Evolutionary conservation across 1,140 invertebrate genomes (phyloP), one percentile per base, ranked within the genome.

Genomic region (Dinoponera quadriceps): DNA sequence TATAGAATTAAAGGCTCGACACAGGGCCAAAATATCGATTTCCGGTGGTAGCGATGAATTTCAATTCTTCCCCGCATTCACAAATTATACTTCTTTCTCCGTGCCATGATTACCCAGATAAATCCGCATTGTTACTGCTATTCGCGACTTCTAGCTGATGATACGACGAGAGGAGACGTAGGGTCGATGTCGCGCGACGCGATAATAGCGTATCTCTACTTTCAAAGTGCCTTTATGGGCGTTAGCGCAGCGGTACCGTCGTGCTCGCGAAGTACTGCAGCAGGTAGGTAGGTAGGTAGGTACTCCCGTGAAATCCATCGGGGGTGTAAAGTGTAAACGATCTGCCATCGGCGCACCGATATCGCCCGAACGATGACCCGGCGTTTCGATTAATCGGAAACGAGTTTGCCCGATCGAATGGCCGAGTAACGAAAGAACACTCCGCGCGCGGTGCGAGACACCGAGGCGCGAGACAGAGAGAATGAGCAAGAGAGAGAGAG

Each of bases 271-370:
- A 44, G 54, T 25, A 77, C 7, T 16, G 29, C 74, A 27, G 22
- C 27, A 65, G 49, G 54, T 33, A 5, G 29, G 3, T 44, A 44
- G 38, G 38, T 11, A 44, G 38, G 44, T 49, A n/a, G 55, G 16
- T 88, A 87, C 85, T 87, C 72, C 83, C 59, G 38, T 83, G 86
- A 88, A 88, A 88, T 88, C 68, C 68, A 82, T 86, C 89, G 85
- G 75, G 87, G 87, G 83, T 88, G 85, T 87, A 90, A 90, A 90
- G 86, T 87, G 89, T 88, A 90, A 90, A 81, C 83, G 88, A 90
- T 90, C 83, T 87, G 68, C 60, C 72, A 83, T 74, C 57, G 86
- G 75, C 71, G 75, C 33, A 33, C 65, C 71, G 83, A 83, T 89
- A 88, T 82, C 77, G 85, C 51, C 22, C 75, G 63, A 87, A 78